These are phyloP conservation scores for Sciurus vulgaris DNA, from an alignment of 2,797 vertebrate genomes.

Conservation along the genomic window DNA sequence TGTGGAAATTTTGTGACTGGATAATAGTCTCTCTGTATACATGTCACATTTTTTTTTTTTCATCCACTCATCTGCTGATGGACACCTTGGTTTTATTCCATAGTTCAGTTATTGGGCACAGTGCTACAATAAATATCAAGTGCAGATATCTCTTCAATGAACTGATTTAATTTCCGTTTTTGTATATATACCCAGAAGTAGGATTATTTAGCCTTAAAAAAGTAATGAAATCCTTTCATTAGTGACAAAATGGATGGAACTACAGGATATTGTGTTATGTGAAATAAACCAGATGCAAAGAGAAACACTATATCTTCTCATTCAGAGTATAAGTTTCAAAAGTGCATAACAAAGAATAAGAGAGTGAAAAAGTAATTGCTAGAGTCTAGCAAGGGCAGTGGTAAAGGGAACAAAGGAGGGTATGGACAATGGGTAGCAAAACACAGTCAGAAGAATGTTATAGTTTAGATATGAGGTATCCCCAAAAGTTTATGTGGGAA, in stretches of 20 bases:
- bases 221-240: not conserved
- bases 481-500: no score
- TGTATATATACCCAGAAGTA: not conserved
- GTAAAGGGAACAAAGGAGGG: not conserved
- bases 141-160: not conserved
- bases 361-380: not conserved
- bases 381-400: no score
- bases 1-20: not conserved
- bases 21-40: not conserved
- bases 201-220: not conserved
- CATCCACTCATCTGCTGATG: not conserved
- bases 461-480: no score
- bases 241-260: not conserved
- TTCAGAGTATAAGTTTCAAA: not conserved
- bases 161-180: not conserved
- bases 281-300: no score
- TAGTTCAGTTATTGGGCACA: not conserved
- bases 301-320: not conserved
- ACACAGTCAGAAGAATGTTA: no score
- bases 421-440: not conserved
- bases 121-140: not conserved
- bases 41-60: not conserved
- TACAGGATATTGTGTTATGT: not conserved
- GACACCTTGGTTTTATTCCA: not conserved
- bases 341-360: not conserved